Percentiles rank a stretch among this genome's conserved stretches.
phyloP scores from a whole-genome alignment of 2,888 invertebrate species.

The Mellilla xanthometata region DNA sequence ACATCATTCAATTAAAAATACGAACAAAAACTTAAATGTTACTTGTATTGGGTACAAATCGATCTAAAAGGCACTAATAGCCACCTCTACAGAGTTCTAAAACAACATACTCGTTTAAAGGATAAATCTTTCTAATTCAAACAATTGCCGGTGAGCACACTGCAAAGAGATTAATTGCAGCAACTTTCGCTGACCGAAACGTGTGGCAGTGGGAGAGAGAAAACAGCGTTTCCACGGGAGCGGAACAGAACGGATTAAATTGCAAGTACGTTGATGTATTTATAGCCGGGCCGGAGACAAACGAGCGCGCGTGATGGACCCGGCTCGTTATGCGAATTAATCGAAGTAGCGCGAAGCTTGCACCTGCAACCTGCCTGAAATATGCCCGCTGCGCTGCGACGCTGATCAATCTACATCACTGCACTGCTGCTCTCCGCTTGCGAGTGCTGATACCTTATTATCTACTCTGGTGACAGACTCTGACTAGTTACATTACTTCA shows the following conservation, averaged over 20 bases:
- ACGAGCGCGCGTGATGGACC: conserved; percentile 81
- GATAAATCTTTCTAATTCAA: conserved; percentile 50
- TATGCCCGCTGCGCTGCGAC: conserved; percentile 51
- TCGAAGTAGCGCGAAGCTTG: conserved; percentile 76
- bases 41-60: conserved; percentile 17
- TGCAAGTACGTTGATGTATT: conserved; percentile 81
- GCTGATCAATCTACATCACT: conserved; percentile 38
- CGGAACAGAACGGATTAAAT: conserved; percentile 79
- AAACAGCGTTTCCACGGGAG: conserved; percentile 54
- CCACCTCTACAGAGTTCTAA: conserved; percentile 30
- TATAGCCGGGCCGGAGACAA: conserved; percentile 79
- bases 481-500: too few relatives aligned
- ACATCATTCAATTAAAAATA: too few relatives aligned
- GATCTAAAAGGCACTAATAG: conserved; percentile 28
- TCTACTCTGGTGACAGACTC: too few relatives aligned
- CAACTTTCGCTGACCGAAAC: conserved; percentile 64
- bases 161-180: conserved; percentile 62
- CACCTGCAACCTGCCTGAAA: conserved; percentile 76
- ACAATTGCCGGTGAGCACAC: conserved; percentile 51
- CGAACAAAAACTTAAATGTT: too few relatives aligned
- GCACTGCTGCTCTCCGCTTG: too few relatives aligned
- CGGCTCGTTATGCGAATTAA: conserved; percentile 82
- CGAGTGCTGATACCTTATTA: too few relatives aligned
- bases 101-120: conserved; percentile 33
- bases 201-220: conserved; percentile 50